A percentile compares a stretch with the other conserved stretches of the same genome.
Conservation (phyloP, 1,140 invertebrate genomes). For the Philaenus spumarius region DNA sequence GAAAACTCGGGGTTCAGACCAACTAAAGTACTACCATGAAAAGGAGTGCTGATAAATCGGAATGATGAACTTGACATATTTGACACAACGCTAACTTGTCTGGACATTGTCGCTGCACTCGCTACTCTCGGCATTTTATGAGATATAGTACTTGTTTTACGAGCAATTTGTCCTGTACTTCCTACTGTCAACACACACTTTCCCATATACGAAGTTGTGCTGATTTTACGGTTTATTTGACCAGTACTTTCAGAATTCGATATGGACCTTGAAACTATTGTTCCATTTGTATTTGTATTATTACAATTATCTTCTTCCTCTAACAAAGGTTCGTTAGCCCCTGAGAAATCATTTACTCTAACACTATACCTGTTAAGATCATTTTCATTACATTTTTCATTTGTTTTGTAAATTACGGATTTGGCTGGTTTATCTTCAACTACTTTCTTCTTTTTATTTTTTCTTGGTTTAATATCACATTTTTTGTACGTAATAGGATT, state of each 20-base stretch:
- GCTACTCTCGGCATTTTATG: constrained; percentile 25
- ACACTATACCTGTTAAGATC: not conserved
- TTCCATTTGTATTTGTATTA: not conserved
- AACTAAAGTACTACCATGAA: constrained; percentile 72
- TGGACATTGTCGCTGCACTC: constrained; percentile 13
- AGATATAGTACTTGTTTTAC: constrained; percentile 28
- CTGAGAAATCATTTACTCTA: too few relatives aligned
- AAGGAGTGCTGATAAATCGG: constrained; percentile 73
- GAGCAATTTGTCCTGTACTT: constrained; percentile 25
- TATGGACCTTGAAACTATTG: constrained; percentile 4
- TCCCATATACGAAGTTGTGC: constrained; percentile 25
- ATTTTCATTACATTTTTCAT: not conserved
- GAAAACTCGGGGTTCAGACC: constrained; percentile 69
- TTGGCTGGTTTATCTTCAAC: constrained; percentile 1
- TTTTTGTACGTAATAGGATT: constrained; percentile 28
- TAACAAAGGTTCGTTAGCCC: constrained; percentile 1
- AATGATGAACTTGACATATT: constrained; percentile 64
- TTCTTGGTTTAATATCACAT: not conserved
- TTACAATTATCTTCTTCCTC: not conserved
- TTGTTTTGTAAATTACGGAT: not conserved
- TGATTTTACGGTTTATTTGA: constrained; percentile 16
- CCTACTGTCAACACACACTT: constrained; percentile 18
- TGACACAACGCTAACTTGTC: constrained; percentile 34
- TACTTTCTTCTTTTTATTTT: not conserved
- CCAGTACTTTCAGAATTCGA: constrained; percentile 24